phyloP scores from a whole-genome alignment of 2,797 vertebrate species.

The Sylvia borin region DNA sequence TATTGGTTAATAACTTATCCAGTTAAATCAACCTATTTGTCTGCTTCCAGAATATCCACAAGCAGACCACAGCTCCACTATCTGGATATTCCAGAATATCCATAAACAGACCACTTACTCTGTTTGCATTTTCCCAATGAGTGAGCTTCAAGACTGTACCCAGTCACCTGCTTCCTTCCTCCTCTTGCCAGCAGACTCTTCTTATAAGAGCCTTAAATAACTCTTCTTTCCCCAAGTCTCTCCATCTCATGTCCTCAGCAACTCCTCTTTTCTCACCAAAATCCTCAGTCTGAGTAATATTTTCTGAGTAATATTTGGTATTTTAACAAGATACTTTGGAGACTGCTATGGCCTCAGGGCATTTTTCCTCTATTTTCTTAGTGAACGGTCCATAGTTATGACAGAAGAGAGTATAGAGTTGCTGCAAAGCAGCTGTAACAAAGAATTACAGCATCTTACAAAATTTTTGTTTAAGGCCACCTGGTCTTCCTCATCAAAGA shows the following conservation, averaged over 20 bases:
- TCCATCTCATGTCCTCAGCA: neutral
- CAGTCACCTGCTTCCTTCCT: neutral
- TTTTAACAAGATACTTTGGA: neutral
- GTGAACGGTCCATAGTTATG: neutral
- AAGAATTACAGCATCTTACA: neutral
- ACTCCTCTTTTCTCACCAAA: neutral
- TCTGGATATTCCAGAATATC: neutral
- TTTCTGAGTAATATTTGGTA: neutral
- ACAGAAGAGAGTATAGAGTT: neutral
- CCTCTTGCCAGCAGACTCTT: neutral
- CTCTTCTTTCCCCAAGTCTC: neutral
- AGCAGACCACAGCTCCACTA: neutral
- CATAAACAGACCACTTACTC: neutral
- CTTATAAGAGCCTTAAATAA: neutral
- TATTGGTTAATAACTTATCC: neutral
- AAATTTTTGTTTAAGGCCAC: neutral
- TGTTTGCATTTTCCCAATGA: neutral
- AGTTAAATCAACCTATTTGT: neutral
- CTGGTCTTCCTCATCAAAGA: neutral
- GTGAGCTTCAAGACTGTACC: neutral
- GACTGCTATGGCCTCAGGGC: neutral
- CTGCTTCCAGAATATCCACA: constrained; percentile 1
- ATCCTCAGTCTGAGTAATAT: neutral
- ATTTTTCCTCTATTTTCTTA: neutral
- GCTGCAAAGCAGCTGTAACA: neutral